These are phyloP conservation scores for Rapana venosa DNA, from an alignment of 2,888 invertebrate species.

Conservation along the genomic window DNA sequence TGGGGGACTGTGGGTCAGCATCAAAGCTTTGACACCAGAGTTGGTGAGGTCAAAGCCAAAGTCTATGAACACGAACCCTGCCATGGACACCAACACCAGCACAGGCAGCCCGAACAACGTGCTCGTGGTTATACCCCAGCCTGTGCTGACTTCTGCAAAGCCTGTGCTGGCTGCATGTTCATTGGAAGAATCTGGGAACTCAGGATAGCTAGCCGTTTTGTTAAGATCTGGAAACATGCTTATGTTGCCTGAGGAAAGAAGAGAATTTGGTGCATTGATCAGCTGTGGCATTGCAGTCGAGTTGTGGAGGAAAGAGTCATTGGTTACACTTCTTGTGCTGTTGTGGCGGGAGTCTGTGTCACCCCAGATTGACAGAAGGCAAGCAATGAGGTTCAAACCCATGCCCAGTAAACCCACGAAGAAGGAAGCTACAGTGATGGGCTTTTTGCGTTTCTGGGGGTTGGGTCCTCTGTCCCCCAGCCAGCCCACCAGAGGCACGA, in stretches of 20 bases:
- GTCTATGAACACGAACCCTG: conserved; percentile 22
- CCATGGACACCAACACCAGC: not conserved
- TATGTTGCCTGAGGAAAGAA: no score
- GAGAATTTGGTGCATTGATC: not conserved
- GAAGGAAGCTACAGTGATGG: not conserved
- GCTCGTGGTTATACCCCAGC: not conserved
- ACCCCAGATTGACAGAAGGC: not conserved
- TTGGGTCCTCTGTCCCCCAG: conserved; percentile 4
- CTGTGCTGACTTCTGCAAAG: not conserved
- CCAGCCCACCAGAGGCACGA: conserved; percentile 18
- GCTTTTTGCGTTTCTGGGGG: conserved; percentile 25
- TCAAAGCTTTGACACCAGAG: conserved; percentile 20
- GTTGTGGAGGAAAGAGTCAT: not conserved
- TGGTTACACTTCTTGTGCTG: not conserved
- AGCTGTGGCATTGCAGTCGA: not conserved
- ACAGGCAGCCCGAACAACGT: not conserved
- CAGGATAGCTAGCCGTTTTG: no score
- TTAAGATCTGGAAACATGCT: no score
- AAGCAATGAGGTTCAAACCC: not conserved
- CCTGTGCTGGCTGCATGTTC: not conserved
- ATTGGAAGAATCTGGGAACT: no score
- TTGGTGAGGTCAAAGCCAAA: conserved; percentile 19
- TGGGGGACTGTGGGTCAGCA: conserved; percentile 21
- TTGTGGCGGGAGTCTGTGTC: not conserved
- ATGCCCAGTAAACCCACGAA: not conserved